These are phyloP conservation scores for Xestoiulus laeticollis DNA, from an alignment of 2,888 invertebrate species.

Conservation along the genomic window DNA sequence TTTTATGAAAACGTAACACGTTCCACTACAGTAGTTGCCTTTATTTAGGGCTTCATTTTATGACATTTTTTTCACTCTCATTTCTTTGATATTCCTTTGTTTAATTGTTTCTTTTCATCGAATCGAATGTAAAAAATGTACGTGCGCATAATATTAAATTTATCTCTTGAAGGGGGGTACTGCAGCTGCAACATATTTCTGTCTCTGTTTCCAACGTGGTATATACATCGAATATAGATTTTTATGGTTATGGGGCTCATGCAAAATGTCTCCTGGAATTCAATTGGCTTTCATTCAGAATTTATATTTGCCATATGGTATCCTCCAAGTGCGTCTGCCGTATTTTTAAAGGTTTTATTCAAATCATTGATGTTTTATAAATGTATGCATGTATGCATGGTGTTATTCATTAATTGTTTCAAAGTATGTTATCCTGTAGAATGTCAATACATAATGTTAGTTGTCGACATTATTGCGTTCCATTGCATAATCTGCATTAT, in stretches of 20 bases:
- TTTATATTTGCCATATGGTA: not conserved
- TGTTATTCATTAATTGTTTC: not conserved
- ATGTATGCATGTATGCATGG: not conserved
- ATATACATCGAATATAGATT: not conserved
- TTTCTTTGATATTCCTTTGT: not conserved
- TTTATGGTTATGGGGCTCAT: not conserved
- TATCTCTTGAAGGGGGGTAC: not conserved
- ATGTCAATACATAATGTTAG: not conserved
- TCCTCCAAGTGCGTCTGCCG: not conserved
- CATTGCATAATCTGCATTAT: too few species aligned
- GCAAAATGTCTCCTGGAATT: not conserved
- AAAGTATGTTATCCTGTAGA: not conserved
- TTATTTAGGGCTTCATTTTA: not conserved
- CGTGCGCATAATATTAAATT: slow-evolving; percentile 13
- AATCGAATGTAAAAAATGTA: not conserved
- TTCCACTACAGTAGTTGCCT: not conserved
- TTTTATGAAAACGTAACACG: not conserved
- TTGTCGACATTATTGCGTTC: not conserved
- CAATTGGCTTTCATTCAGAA: not conserved
- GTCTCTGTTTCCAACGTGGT: not conserved
- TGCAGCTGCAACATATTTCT: not conserved
- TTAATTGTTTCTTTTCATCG: slow-evolving; percentile 6
- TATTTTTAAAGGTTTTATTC: not conserved
- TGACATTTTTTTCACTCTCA: not conserved
- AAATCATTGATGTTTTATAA: not conserved